Evolutionary conservation across 2,113 vertebrate species (phyloP).

Genomic region (Eurypyga helias): DNA sequence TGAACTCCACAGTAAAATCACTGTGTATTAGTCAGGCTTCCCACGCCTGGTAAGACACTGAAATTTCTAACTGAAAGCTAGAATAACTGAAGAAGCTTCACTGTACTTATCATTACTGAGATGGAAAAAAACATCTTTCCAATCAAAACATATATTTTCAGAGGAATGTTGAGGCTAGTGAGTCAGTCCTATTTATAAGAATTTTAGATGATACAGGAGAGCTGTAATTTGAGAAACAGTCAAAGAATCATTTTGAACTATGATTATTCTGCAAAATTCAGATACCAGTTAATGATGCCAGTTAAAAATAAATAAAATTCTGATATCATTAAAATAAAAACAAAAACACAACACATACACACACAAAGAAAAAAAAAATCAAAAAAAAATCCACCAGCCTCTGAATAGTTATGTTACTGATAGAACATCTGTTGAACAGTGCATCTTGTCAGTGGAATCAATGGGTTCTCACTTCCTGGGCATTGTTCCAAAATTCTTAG

Average conservation of each 20-base stretch:
- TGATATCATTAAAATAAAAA: neutral
- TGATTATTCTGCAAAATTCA: constrained; percentile 9
- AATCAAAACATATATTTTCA: neutral
- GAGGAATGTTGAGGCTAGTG: neutral
- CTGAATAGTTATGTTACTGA: neutral
- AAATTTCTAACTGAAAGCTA: neutral
- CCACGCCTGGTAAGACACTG: neutral
- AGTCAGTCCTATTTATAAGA: neutral
- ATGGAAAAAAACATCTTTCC: neutral
- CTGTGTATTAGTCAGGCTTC: neutral
- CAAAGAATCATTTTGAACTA: neutral
- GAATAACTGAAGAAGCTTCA: neutral
- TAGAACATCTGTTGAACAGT: constrained; percentile 26
- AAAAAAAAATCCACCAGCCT: too few relatives aligned
- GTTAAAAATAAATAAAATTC: constrained; percentile 6
- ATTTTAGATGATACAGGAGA: neutral
- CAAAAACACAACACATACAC: too few relatives aligned
- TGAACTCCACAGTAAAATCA: neutral
- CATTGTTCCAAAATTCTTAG: neutral
- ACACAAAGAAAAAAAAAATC: too few relatives aligned
- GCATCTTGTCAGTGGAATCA: neutral
- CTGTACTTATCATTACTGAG: neutral
- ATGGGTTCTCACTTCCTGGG: neutral
- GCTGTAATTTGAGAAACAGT: neutral
- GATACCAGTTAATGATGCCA: neutral